Evolutionary conservation across 1,140 invertebrate genomes (phyloP), one percentile per base, ranked within the genome.

Genomic region (Arion vulgaris): DNA sequence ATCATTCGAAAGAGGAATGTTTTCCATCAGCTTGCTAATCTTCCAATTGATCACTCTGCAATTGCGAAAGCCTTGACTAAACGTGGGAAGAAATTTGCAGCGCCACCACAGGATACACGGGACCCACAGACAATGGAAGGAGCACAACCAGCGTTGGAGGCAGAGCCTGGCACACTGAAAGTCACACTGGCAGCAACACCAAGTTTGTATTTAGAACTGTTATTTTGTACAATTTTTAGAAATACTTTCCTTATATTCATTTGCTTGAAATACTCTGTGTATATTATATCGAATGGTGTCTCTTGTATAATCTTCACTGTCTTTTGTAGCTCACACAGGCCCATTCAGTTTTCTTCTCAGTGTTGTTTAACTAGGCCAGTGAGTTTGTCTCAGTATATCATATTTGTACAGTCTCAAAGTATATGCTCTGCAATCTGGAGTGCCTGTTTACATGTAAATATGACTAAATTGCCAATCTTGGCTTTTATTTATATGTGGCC

Each of bases 1-100:
- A 99, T 99, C 84, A 99, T 99, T 87, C 94, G 98, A 66, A 99
- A 99, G 91, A 94, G 98, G 38, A 96, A 98, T 91, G 97, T 99
- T 73, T 99, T 99, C 93, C 98, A 99, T 93, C 95, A 96, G 80
- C 93, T 99, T 84, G 97, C 98, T 23, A 99, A 99, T 93, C 93
- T 99, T 80, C 97, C 98, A 2, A 96, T 96, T 74, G 98, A 99
- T 91, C 96, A 97, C 90, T 94, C 90, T 0, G 95, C 96, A 75
- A 99, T 99, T 88, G 95, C 95, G 34, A 96, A 96, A 88, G 96
- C 96, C 5, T 92, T 98, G 32, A 95, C 94, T 83, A 94, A 95
- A 68, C 94, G 95, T 82, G 92, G 94, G 53, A 93, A 94, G 89
- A 93, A 92, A 84, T 89, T 92, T 71, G 83, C 85, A 26, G 84